Conservation (phyloP, 2,888 invertebrate species). For the Sarcophaga variegata region DNA sequence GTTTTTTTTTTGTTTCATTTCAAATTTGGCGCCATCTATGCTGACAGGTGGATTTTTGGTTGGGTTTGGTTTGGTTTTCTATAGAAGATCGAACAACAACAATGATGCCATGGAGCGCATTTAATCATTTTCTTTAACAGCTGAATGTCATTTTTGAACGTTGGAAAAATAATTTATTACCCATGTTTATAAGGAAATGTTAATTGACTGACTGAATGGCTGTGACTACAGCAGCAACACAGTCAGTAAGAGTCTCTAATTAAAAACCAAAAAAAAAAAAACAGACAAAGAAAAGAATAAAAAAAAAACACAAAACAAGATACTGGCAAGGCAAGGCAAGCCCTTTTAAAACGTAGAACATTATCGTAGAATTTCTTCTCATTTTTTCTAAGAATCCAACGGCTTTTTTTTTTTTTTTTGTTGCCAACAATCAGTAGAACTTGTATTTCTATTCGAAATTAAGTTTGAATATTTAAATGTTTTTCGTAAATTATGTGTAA, state of each 20-base stretch:
- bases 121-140: constrained; percentile 66
- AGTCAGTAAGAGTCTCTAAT: background rate
- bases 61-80: constrained; percentile 12
- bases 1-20: constrained; percentile 57
- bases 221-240: constrained; percentile 11
- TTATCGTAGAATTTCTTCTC: too few relatives aligned
- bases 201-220: constrained; percentile 61
- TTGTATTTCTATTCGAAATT: background rate
- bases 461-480: background rate
- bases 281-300: background rate
- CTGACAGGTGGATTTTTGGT: constrained; percentile 66
- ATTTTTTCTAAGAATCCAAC: too few relatives aligned
- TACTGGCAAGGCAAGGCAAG: constrained; percentile 57
- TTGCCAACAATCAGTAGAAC: background rate
- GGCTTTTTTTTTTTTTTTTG: too few relatives aligned
- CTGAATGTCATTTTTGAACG: constrained; percentile 63
- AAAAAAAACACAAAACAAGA: constrained; percentile 12
- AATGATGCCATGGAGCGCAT: constrained; percentile 35
- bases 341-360: constrained; percentile 14
- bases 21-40: constrained; percentile 66
- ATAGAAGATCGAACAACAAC: constrained; percentile 34
- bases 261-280: background rate
- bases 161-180: constrained; percentile 64
- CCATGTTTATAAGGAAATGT: constrained; percentile 63
- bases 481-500: constrained; percentile 2